These are phyloP conservation scores for Bactericera cockerelli DNA, from an alignment of 1,140 invertebrate species.

Conservation along the genomic window DNA sequence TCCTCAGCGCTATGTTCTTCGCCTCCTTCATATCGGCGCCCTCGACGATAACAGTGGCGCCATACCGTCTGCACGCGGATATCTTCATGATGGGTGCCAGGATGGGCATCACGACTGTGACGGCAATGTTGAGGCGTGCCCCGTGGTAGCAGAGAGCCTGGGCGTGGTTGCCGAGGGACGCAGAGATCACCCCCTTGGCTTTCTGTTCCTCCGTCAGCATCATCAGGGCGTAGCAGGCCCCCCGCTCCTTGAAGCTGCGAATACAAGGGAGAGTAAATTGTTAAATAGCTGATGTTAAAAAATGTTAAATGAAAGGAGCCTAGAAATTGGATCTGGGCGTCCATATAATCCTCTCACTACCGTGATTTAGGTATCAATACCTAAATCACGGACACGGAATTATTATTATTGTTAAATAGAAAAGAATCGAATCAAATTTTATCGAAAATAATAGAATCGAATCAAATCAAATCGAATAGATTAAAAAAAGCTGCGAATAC, in stretches of 20 bases:
- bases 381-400: neutral
- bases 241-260: constrained; percentile 78
- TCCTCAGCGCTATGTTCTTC: constrained; percentile 54
- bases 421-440: too few relatives aligned
- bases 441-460: too few relatives aligned
- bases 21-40: constrained; percentile 76
- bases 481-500: too few relatives aligned
- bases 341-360: too few relatives aligned
- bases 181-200: constrained; percentile 68
- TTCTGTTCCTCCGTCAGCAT: constrained; percentile 56
- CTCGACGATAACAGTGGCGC: constrained; percentile 67
- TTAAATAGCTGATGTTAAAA: neutral
- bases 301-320: neutral
- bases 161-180: constrained; percentile 85
- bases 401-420: constrained; percentile 7
- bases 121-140: constrained; percentile 55
- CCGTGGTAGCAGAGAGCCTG: constrained; percentile 79
- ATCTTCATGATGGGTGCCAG: constrained; percentile 89
- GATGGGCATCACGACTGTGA: constrained; percentile 87
- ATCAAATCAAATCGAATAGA: too few relatives aligned
- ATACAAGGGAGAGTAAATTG: constrained; percentile 5
- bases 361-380: too few relatives aligned
- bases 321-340: too few relatives aligned
- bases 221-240: constrained; percentile 69
- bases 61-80: constrained; percentile 62